Conservation (phyloP, 2,113 vertebrate species). For the Myotis brandtii region DNA sequence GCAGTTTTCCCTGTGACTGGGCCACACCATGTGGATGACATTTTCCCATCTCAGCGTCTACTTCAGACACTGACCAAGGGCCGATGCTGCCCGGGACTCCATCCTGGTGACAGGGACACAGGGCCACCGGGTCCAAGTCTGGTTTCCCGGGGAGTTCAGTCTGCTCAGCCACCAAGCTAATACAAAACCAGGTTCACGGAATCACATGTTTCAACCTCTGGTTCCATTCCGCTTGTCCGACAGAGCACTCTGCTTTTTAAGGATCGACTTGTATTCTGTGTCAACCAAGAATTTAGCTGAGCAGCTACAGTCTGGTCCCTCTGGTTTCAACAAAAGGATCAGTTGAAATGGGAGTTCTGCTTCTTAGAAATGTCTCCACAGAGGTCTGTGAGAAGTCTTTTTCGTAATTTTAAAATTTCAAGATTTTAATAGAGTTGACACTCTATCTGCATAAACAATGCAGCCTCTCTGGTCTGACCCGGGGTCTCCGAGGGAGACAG, state of each 20-base stretch:
- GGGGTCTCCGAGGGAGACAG: neutral
- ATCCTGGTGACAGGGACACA: neutral
- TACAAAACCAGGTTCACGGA: neutral
- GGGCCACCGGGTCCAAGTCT: neutral
- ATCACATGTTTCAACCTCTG: neutral
- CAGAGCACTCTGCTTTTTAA: neutral
- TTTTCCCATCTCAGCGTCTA: neutral
- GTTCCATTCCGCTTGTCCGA: neutral
- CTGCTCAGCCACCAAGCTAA: neutral
- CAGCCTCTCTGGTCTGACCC: neutral
- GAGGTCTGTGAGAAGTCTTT: neutral
- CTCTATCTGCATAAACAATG: neutral
- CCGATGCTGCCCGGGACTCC: no score
- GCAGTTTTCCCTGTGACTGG: neutral
- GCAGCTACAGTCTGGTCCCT: neutral
- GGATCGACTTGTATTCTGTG: neutral
- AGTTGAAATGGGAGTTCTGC: neutral
- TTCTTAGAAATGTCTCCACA: neutral
- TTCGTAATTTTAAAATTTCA: neutral
- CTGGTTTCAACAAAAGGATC: neutral
- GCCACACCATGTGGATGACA: neutral
- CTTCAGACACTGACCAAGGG: neutral
- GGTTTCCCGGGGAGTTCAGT: neutral
- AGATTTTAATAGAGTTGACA: neutral
- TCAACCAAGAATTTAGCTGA: neutral